phyloP scores from a whole-genome alignment of 2,888 invertebrate species.

The Tenthredo notha region DNA sequence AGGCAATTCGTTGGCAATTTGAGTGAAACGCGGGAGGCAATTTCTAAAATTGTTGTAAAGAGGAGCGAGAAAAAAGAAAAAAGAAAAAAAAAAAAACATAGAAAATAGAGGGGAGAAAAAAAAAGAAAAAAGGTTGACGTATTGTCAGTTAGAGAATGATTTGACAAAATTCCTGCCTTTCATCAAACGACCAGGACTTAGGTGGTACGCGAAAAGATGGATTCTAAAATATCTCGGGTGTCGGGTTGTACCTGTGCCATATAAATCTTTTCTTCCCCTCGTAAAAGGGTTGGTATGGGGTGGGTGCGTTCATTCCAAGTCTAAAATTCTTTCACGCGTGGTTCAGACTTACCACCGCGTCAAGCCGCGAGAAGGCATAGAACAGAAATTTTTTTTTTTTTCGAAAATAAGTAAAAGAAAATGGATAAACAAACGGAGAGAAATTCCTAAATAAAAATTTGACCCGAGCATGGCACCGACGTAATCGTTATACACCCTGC shows the following conservation, averaged over 20 bases:
- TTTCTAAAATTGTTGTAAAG: constrained; percentile 18
- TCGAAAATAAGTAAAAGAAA: neutral
- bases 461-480: neutral
- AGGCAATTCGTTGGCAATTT: constrained; percentile 36
- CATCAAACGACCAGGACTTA: constrained; percentile 33
- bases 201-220: constrained; percentile 36
- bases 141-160: constrained; percentile 47
- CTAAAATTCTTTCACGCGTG: constrained; percentile 38
- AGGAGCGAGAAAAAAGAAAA: neutral
- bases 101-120: neutral
- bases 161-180: constrained; percentile 32
- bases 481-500: neutral
- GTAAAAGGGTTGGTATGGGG: neutral
- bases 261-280: constrained; percentile 35
- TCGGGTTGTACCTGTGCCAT: constrained; percentile 40
- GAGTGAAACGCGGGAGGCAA: constrained; percentile 27
- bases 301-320: constrained; percentile 17
- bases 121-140: neutral
- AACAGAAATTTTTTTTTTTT: too few relatives aligned
- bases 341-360: neutral
- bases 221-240: constrained; percentile 47
- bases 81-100: neutral
- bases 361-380: neutral
- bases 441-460: neutral
- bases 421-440: neutral